These are phyloP conservation scores for Otolemur crassicaudatus DNA, from an alignment of 2,797 vertebrate genomes.

Conservation along the genomic window DNA sequence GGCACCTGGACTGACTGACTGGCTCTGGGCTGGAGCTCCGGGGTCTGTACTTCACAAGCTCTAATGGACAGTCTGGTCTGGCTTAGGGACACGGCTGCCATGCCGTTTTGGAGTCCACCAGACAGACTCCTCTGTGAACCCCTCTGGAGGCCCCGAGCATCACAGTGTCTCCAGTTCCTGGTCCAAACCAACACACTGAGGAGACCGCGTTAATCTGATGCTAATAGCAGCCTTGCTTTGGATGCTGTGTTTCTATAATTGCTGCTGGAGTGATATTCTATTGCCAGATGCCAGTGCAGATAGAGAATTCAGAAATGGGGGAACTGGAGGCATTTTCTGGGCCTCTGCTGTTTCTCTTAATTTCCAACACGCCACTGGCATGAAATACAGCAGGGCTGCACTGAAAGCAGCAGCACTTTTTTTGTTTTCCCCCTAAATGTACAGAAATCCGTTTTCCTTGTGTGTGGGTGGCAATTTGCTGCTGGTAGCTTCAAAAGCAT, in stretches of 20 bases:
- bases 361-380: neutral
- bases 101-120: neutral
- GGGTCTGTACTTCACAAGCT: neutral
- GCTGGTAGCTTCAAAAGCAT: neutral
- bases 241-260: accelerated
- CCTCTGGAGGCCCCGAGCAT: accelerated
- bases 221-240: neutral
- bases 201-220: neutral
- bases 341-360: neutral
- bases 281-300: neutral
- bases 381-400: neutral
- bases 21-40: neutral
- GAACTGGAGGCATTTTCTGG: neutral
- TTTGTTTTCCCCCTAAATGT: neutral
- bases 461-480: slow-evolving; percentile 38
- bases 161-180: accelerated
- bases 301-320: neutral
- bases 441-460: neutral
- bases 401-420: neutral
- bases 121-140: neutral
- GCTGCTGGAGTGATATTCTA: neutral
- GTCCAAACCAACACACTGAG: neutral
- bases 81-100: neutral
- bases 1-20: neutral
- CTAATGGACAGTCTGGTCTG: neutral